Evolutionary conservation across 2,797 vertebrate species (phyloP).

Genomic region (Premnoplex brunnescens): DNA sequence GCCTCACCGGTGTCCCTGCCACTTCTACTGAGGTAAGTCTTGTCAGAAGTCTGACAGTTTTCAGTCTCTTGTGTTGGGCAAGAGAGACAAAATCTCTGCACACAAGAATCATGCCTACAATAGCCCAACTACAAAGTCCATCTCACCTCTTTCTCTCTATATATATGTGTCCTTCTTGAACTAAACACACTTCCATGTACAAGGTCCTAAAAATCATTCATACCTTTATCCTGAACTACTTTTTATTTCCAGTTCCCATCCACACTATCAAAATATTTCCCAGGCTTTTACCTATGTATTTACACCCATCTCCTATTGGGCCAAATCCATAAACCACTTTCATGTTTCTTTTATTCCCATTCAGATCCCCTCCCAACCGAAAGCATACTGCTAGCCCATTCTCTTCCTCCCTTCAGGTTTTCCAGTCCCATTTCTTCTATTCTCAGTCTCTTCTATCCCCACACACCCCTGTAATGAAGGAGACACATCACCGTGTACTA

Average conservation of each 20-base stretch:
- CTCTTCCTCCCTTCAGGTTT: not conserved
- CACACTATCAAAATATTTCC: not conserved
- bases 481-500: slow-evolving; percentile 79
- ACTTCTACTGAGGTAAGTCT: not conserved
- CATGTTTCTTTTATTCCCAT: not conserved
- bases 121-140: not conserved
- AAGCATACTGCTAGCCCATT: not conserved
- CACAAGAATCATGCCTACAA: not conserved
- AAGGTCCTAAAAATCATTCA: not conserved
- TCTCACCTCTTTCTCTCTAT: no score
- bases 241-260: not conserved
- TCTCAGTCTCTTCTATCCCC: slow-evolving; percentile 13
- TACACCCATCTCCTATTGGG: not conserved
- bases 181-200: not conserved
- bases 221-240: not conserved
- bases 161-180: not conserved
- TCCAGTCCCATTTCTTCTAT: not conserved
- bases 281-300: not conserved
- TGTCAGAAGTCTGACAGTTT: not conserved
- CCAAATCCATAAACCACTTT: not conserved
- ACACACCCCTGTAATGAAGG: slow-evolving; percentile 63
- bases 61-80: not conserved
- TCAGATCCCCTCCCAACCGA: not conserved
- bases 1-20: not conserved
- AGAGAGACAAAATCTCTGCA: not conserved